Evolutionary conservation across 2,888 invertebrate genomes (phyloP).

Genomic region (Danaus chrysippus): DNA sequence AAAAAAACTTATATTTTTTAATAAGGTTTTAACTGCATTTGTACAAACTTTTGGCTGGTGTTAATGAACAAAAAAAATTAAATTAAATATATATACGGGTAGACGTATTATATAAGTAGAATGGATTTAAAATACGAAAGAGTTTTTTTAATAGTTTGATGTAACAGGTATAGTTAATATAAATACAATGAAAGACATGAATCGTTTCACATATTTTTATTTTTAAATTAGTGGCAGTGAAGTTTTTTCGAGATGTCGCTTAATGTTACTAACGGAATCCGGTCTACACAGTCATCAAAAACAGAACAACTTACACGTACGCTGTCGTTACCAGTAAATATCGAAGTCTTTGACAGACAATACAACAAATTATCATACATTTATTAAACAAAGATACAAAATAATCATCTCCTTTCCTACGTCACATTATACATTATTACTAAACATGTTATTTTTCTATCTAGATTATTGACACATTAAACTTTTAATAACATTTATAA

Average conservation of each 20-base stretch:
- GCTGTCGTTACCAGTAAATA: slow-evolving; percentile 14
- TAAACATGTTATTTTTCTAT: too few relatives aligned
- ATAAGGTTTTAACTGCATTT: too few relatives aligned
- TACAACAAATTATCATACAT: neutral
- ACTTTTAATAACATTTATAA: too few relatives aligned
- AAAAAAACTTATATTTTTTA: too few relatives aligned
- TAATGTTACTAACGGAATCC: slow-evolving; percentile 60
- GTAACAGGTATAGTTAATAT: neutral
- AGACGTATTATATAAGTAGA: too few relatives aligned
- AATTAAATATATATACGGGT: too few relatives aligned
- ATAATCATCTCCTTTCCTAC: too few relatives aligned
- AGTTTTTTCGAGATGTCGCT: slow-evolving; percentile 68
- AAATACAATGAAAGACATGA: slow-evolving; percentile 23
- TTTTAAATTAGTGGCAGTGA: slow-evolving; percentile 79
- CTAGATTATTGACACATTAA: too few relatives aligned
- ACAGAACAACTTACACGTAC: slow-evolving; percentile 22
- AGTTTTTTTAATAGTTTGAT: neutral
- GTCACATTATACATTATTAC: too few relatives aligned
- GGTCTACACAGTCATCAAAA: slow-evolving; percentile 51
- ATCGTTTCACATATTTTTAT: slow-evolving; percentile 77
- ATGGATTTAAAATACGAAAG: too few relatives aligned
- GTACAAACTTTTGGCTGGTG: too few relatives aligned
- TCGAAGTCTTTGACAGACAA: slow-evolving; percentile 22
- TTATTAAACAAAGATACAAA: slow-evolving; percentile 7
- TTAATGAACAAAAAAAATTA: too few relatives aligned